Evolutionary conservation across 2,113 vertebrate species (phyloP), one percentile per base, ranked within the genome.

Genomic region (Pangasianodon hypophthalmus): DNA sequence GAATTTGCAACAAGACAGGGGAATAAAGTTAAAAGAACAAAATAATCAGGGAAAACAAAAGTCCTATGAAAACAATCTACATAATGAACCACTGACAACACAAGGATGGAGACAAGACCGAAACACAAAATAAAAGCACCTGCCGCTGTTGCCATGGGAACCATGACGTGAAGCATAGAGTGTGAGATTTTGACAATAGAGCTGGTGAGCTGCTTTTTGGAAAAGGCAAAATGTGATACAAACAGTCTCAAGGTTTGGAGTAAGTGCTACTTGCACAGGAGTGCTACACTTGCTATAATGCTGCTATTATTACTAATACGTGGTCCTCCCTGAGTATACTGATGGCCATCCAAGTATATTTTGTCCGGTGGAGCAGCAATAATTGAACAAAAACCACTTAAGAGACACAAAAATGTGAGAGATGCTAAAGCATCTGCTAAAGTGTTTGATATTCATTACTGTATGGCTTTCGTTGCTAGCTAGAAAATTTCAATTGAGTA

Each of bases 91-190:
- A 52, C 48, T 8, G 24, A 52, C 1, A 13, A 52, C 77, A 69
- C n/a, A 69, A 37, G 16, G 80, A 54, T 52, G 48, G n/a, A 82
- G n/a, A 56, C 80, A 32, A 82, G 52, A 82, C 14, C 7, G n/a
- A 82, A 56, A 82, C 16, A 56, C 29, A 82, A 82, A 82, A 82
- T 82, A 82, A 82, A 82, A 82, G 80, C 80, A 82, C 50, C 80
- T 82, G 80, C 52, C 16, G 1, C 50, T 82, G 80, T 82, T 82
- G 52, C 80, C 80, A 10, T 82, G 52, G 80, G 26, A 82, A 82
- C 80, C 29, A 8, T 32, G 50, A 82, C 21, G 52, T 54, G 50
- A 82, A 18, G 48, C 13, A 54, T n/a, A 14, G 50, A 21, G 52
- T 56, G 80, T 82, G 75, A 26, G 44, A 79, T 79, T 46, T 48